Evolutionary conservation across 2,888 invertebrate species (phyloP).

Genomic region (Brenthis daphne): DNA sequence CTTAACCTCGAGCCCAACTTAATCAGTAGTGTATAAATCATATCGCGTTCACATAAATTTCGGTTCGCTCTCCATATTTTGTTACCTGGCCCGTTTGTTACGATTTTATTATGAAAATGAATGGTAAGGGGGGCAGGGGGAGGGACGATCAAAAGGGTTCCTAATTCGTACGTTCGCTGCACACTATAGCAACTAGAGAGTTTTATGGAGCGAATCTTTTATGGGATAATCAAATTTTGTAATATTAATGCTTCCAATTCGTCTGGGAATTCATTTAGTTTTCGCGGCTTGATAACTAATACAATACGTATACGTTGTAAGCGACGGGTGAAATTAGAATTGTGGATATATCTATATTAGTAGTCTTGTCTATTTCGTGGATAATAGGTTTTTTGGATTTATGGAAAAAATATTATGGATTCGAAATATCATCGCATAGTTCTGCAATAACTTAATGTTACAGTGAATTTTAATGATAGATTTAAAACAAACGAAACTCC

Average conservation of each 20-base stretch:
- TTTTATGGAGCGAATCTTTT: conserved; percentile 81
- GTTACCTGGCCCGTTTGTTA: conserved; percentile 81
- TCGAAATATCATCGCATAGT: too few relatives aligned
- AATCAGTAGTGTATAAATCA: conserved; percentile 60
- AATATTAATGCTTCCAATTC: conserved; percentile 78
- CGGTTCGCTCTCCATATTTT: conserved; percentile 78
- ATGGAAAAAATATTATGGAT: too few relatives aligned
- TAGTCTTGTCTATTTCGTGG: too few relatives aligned
- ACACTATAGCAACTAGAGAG: conserved; percentile 76
- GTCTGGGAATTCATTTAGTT: conserved; percentile 66
- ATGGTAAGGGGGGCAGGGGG: conserved; percentile 62
- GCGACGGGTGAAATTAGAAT: conserved; percentile 54
- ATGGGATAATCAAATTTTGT: conserved; percentile 82
- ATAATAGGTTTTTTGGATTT: too few relatives aligned
- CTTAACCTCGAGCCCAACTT: conserved; percentile 19
- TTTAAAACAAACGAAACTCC: too few relatives aligned
- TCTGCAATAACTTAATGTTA: too few relatives aligned
- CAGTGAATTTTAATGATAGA: too few relatives aligned
- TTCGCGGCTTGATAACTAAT: conserved; percentile 33
- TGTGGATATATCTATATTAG: conserved; percentile 17
- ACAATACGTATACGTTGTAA: conserved; percentile 15
- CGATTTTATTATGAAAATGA: conserved; percentile 83
- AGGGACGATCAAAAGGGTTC: conserved; percentile 76
- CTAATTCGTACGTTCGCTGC: conserved; percentile 80
- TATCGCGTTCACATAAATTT: conserved; percentile 74